Percentiles rank a stretch among this genome's conserved stretches.
phyloP scores from a whole-genome alignment of 1,140 invertebrate genomes.

The Diorhabda sublineata region DNA sequence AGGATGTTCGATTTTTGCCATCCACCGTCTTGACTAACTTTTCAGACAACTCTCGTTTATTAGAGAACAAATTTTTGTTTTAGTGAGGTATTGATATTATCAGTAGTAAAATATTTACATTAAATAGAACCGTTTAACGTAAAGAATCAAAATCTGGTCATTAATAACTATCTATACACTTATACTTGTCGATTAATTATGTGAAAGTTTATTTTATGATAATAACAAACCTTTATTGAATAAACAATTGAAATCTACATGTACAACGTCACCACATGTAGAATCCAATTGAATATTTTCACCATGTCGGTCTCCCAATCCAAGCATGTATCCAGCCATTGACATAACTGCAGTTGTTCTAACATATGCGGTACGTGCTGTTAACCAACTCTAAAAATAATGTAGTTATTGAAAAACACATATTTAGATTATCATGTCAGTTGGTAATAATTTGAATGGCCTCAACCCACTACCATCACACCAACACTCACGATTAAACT shows the following conservation, averaged over 20 bases:
- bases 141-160: no score
- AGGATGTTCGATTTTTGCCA: no score
- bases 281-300: conserved; percentile 96
- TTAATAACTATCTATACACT: conserved; percentile 20
- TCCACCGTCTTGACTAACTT: no score
- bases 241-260: conserved; percentile 97
- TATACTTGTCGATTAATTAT: not conserved
- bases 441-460: not conserved
- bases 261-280: conserved; percentile 86
- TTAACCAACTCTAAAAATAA: conserved; percentile 58
- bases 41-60: no score
- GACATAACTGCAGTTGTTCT: conserved; percentile 95
- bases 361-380: conserved; percentile 81
- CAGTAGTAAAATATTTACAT: no score
- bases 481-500: no score
- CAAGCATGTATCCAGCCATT: conserved; percentile 96
- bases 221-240: conserved; percentile 75
- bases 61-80: no score
- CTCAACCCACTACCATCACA: not conserved
- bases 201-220: not conserved
- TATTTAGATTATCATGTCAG: not conserved
- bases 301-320: conserved; percentile 94
- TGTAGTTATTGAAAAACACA: not conserved
- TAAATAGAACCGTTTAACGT: no score
- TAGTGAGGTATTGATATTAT: no score